A percentile compares a stretch with the other conserved stretches of the same genome.
phyloP scores from a whole-genome alignment of 2,797 vertebrate genomes.

The Melanotaenia pygmaea region DNA sequence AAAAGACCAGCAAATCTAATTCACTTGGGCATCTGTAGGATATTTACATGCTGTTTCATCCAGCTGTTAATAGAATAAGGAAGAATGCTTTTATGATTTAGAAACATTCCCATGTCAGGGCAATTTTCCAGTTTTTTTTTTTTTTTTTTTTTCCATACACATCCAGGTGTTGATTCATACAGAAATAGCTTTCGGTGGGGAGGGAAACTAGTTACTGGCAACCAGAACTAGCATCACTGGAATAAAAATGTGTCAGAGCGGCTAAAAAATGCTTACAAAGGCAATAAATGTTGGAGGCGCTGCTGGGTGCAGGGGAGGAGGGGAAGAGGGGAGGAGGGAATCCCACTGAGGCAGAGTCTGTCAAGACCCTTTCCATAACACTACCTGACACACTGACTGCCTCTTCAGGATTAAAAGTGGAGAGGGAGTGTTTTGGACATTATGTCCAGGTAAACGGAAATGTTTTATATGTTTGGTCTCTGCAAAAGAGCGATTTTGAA shows the following conservation, averaged over 20 bases:
- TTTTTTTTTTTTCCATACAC: neutral
- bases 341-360: constrained; percentile 65
- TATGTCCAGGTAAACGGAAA: neutral
- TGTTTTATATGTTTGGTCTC: neutral
- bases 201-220: constrained; percentile 10
- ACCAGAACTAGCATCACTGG: constrained; percentile 3
- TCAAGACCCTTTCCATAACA: constrained; percentile 47
- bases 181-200: constrained; percentile 4
- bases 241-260: constrained; percentile 47
- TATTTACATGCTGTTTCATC: constrained; percentile 12
- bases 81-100: neutral
- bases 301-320: constrained; percentile 1
- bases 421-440: neutral
- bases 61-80: neutral
- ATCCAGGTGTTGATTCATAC: neutral
- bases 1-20: constrained; percentile 1
- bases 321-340: constrained; percentile 27
- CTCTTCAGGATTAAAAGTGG: constrained; percentile 9
- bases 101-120: neutral
- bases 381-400: constrained; percentile 42
- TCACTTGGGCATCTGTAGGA: neutral
- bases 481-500: neutral
- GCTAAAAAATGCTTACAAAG: constrained; percentile 62
- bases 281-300: constrained; percentile 47
- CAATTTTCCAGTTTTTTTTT: neutral